These are phyloP conservation scores for Archivesica marissinica DNA, from an alignment of 1,140 invertebrate species.

Conservation along the genomic window DNA sequence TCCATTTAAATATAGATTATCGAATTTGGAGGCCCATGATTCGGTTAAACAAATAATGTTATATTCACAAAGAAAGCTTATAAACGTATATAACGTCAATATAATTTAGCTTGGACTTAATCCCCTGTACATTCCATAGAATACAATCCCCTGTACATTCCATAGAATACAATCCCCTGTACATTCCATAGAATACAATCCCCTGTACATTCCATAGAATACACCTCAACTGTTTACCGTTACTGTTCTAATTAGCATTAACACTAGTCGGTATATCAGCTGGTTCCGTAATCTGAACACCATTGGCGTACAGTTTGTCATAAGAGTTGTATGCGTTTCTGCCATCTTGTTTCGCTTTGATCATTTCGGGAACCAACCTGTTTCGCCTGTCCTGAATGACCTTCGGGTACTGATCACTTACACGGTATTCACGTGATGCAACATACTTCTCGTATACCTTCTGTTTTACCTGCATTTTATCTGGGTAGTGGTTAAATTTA, in stretches of 20 bases:
- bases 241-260: neutral
- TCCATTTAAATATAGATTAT: too few species aligned
- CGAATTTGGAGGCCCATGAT: too few species aligned
- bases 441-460: neutral
- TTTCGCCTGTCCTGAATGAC: neutral
- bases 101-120: constrained; percentile 20
- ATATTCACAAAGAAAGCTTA: constrained; percentile 19
- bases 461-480: neutral
- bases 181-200: too few species aligned
- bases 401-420: neutral
- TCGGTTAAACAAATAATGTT: constrained; percentile 29
- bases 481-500: neutral
- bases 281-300: neutral
- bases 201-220: too few species aligned
- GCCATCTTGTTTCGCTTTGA: neutral
- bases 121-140: constrained; percentile 29
- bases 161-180: too few species aligned
- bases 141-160: too few species aligned
- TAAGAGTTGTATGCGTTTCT: neutral
- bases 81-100: constrained; percentile 30
- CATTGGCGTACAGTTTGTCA: neutral
- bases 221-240: constrained; percentile 1
- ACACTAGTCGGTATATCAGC: too few species aligned
- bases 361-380: neutral
- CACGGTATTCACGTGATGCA: too few species aligned